Base-by-base conservation (phyloP, 2,888 invertebrate species). In the Nephrocerus scutellatus region DNA sequence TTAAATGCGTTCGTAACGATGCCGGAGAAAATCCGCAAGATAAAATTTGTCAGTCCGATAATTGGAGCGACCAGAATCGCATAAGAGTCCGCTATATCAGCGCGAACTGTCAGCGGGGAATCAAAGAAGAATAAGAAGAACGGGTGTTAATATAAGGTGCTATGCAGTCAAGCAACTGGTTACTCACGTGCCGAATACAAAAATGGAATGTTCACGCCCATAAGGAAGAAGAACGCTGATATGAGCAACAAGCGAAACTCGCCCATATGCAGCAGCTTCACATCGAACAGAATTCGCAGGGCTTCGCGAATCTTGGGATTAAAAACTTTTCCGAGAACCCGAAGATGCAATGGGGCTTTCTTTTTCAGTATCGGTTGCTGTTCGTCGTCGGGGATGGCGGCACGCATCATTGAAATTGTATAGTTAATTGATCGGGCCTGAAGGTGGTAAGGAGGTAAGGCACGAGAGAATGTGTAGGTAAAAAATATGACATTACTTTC, bases 121-220 rank as follows among this genome's bases (percentile, higher is more conserved):
- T 51, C 19, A 19, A 36, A 36, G 5, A 5, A 16, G 13, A 20
- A 3, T 35, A 14, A 13, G 8, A 26, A 25, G 13, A 18, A 3
- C 14, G 7, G 8, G 21, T 32, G 21, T 14, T 19, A 6, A 19
- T 7, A 32, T 20, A 32, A 20, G 3, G 5, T 32, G 9, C 8
- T n/a, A 19, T 9, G 9, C 12, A 20, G 10, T n/a, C n/a, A n/a
- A n/a, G 4, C 20, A 22, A 2, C 4, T 26, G 6, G 20, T 3
- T 2, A 39, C 51, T 40, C 38, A 57, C 57, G 41, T 18, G 47
- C 55, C 4, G 83, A 69, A 56, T 78, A 87, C 48, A 82, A 73
- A 60, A 80, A 88, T 1, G 87, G 86, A n/a, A 84, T 78, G 58
- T 82, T 84, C 56, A 84, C 78, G 47, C 86, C 86, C 60, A 84